These are phyloP conservation scores for Melipona quadrifasciata DNA, from an alignment of 1,140 invertebrate species.

Conservation along the genomic window DNA sequence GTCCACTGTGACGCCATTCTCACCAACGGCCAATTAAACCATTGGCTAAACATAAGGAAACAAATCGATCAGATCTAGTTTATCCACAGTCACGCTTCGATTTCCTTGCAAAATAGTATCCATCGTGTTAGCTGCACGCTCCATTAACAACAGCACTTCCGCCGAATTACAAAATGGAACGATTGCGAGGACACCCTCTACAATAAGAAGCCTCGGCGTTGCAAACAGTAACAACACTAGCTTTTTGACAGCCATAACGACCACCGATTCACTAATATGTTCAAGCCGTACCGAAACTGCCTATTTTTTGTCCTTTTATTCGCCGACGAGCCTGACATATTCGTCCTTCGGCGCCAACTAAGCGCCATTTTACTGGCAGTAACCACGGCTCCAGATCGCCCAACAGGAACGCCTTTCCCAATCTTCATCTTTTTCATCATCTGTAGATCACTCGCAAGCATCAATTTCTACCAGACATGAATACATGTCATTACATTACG, in stretches of 20 bases:
- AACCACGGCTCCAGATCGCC: slow-evolving; percentile 7
- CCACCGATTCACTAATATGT: slow-evolving; percentile 60
- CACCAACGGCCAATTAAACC: slow-evolving; percentile 57
- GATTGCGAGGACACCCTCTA: slow-evolving; percentile 63
- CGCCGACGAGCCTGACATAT: slow-evolving; percentile 53
- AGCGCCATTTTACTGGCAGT: slow-evolving; percentile 12
- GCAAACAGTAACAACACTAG: slow-evolving; percentile 57
- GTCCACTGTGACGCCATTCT: slow-evolving; percentile 88
- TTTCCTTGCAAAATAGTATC: slow-evolving; percentile 61
- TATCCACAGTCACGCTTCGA: slow-evolving; percentile 47
- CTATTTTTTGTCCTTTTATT: slow-evolving; percentile 54
- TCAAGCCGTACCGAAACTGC: slow-evolving; percentile 58
- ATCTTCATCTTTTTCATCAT: slow-evolving; percentile 18
- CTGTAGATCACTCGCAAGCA: slow-evolving; percentile 38
- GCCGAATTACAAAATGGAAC: slow-evolving; percentile 55
- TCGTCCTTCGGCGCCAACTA: slow-evolving; percentile 45
- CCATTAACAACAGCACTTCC: slow-evolving; percentile 25
- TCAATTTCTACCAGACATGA: slow-evolving; percentile 42
- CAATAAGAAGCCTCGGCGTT: slow-evolving; percentile 69
- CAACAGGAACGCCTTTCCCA: slow-evolving; percentile 58
- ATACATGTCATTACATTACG: slow-evolving; percentile 42
- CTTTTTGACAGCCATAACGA: slow-evolving; percentile 60
- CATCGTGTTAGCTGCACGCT: slow-evolving; percentile 53
- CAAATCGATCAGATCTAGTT: slow-evolving; percentile 39
- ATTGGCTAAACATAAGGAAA: slow-evolving; percentile 41